Base-by-base conservation (phyloP, 2,888 invertebrate genomes). In the Eupithecia insigniata region DNA sequence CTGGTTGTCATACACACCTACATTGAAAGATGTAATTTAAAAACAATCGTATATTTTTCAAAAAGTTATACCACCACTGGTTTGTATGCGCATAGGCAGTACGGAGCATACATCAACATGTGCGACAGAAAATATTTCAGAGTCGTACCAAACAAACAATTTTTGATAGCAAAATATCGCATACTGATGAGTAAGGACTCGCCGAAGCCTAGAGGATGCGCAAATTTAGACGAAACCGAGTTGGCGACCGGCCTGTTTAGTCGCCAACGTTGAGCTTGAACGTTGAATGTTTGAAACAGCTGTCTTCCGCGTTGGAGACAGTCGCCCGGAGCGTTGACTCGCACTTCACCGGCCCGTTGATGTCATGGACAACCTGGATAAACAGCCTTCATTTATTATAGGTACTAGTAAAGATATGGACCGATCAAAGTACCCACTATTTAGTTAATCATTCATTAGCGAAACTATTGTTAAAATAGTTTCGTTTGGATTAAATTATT, bases 341-440 rank as follows among this genome's bases (percentile, higher is more conserved):
- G 0, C 70, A 68, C 3, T 86, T 87, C 1, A 76, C 73, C 2
- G 79, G 74, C 2, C 81, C 72, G 43, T 84, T 80, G 71, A 84
- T 87, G n/a, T 90, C 90, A 72, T 91, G 86, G 14, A 91, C 87
- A 70, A 91, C 87, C 92, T 92, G 79, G 70, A 68, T 67, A 14
- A 55, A 34, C 60, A 28, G 7, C 55, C n/a, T 22, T 62, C 5
- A 34, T 61, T 61, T 16, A 1, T 28, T 60, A 28, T 26, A 22
- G 7, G 28, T 18, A 26, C 55, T 26, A 22, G 51, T 51, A 51
- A 22, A 51, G 51, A 7, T 46, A n/a, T n/a, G 46, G 46, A 43
- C 39, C 39, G 39, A 18, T 18, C 18, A 18, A 43, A 16, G 39
- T 43, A 1, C 16, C 5, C 16, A 14, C 39, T 43, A 18, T 43